Conservation (phyloP, 2,797 vertebrate genomes). For the Sebastes cheni region DNA sequence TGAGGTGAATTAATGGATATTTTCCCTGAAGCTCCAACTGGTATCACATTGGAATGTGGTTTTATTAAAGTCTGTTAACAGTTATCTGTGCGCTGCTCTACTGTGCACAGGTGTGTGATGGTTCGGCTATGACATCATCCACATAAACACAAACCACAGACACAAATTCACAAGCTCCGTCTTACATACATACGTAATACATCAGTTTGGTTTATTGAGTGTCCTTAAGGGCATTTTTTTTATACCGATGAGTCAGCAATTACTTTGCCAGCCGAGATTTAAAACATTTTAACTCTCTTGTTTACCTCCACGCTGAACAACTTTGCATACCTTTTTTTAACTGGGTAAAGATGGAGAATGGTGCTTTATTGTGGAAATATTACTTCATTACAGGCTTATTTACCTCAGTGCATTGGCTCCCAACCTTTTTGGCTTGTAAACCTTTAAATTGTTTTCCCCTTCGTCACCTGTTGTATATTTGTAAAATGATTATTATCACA, state of each 20-base stretch:
- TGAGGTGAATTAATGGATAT: not conserved
- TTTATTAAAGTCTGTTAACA: slow-evolving; percentile 13
- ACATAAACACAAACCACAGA: not conserved
- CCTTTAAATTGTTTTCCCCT: not conserved
- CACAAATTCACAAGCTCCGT: not conserved
- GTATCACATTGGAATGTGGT: not conserved
- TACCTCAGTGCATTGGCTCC: not conserved
- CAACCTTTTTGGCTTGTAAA: not conserved
- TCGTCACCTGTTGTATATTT: not conserved
- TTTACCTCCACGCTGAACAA: not conserved
- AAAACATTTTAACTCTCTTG: not conserved
- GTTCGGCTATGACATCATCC: slow-evolving; percentile 19
- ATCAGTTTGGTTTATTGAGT: not conserved
- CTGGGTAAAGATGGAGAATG: not conserved
- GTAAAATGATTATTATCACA: not conserved
- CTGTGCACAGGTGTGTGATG: slow-evolving; percentile 11
- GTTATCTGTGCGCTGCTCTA: slow-evolving; percentile 18
- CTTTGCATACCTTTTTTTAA: not conserved
- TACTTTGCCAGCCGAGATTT: not conserved
- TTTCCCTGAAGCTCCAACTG: not conserved
- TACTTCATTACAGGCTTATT: not conserved
- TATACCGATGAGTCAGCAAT: not conserved
- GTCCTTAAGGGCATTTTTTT: not conserved
- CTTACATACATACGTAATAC: not conserved
- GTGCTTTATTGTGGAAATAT: not conserved